Base-by-base conservation (phyloP, 2,888 invertebrate species). In the Dermolepida albohirtum region DNA sequence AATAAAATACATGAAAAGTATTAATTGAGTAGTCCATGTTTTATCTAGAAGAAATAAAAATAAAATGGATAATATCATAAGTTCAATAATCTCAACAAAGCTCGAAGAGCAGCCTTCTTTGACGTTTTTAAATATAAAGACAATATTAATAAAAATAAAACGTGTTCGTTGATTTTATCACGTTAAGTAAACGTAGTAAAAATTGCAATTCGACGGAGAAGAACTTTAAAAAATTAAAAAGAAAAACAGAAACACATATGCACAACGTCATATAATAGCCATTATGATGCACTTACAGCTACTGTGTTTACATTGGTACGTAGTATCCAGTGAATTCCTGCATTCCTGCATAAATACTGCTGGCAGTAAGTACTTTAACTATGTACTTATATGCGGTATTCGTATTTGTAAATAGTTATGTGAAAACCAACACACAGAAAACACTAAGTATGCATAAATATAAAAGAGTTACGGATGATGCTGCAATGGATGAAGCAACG, bases 311-410 rank as follows among this genome's bases (percentile, higher is more conserved):
- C 73, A 67, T 69, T 68, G 59, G 65, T 66, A 59, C 29, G 49
- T 17, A 55, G 67, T 70, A 70, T 73, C 73, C 73, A 73, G 70
- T 54, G 67, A 69, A 59, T 59, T 70, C 67, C 69, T 69, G 69
- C 73, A 73, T 73, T 72, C 73, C 70, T 73, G 73, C 73, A 73
- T 73, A 73, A 71, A 69, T 71, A 64, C 67, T 67, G 64, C 64
- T 64, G 70, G 11, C 40, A 40, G 40, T 54, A 40, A 16, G 40
- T 17, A 17, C 6, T 12, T 29, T 12, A 29, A 2, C n/a, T 51
- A 51, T 34, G n/a, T 29, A 27, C 34, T 29, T 51, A 34, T 10
- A 34, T 7, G 6, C 10, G 34, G 6, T 5, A 10, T 7, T 34
- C 6, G 34, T 34, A 10, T 1, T 34, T 8, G 34, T 34, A 34